phyloP scores from a whole-genome alignment of 2,797 vertebrate species.

The Poecilia picta region DNA sequence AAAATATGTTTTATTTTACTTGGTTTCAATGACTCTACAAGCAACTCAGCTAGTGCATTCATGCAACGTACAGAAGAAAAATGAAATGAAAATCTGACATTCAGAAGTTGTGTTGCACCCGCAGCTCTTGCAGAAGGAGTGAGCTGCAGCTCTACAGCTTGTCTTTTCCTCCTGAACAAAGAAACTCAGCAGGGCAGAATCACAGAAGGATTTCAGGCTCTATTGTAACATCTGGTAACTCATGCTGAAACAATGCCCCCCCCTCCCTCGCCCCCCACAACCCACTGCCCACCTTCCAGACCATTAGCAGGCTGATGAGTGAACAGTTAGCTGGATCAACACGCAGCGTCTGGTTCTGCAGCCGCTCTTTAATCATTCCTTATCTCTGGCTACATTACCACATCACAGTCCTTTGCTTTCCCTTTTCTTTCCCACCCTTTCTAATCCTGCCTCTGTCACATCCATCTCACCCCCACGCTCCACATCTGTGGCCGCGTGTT shows the following conservation, averaged over 20 bases:
- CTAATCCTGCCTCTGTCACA: slow-evolving; percentile 26
- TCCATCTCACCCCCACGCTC: slow-evolving; percentile 20
- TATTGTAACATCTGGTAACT: slow-evolving; percentile 87
- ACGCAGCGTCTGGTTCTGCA: slow-evolving; percentile 82
- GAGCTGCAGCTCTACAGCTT: background rate
- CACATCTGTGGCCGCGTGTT: slow-evolving; percentile 35
- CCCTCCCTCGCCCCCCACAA: too few relatives aligned
- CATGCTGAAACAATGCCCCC: slow-evolving; percentile 80
- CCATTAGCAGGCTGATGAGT: slow-evolving; percentile 88
- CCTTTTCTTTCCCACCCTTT: slow-evolving; percentile 20
- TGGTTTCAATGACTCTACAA: background rate
- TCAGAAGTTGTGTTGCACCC: background rate
- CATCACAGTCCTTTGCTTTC: slow-evolving; percentile 44
- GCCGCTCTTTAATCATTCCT: slow-evolving; percentile 90
- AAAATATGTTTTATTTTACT: background rate
- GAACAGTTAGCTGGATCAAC: slow-evolving; percentile 83
- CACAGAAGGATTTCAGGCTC: slow-evolving; percentile 46
- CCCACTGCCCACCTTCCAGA: slow-evolving; percentile 55
- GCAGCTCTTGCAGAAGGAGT: background rate
- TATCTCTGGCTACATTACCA: slow-evolving; percentile 81
- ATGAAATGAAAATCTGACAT: background rate
- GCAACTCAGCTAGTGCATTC: background rate
- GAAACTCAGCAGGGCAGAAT: background rate
- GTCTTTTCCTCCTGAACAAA: slow-evolving; percentile 1
- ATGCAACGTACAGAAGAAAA: background rate